Conservation (phyloP, 1,140 invertebrate species). For the Euglossa dilemma region DNA sequence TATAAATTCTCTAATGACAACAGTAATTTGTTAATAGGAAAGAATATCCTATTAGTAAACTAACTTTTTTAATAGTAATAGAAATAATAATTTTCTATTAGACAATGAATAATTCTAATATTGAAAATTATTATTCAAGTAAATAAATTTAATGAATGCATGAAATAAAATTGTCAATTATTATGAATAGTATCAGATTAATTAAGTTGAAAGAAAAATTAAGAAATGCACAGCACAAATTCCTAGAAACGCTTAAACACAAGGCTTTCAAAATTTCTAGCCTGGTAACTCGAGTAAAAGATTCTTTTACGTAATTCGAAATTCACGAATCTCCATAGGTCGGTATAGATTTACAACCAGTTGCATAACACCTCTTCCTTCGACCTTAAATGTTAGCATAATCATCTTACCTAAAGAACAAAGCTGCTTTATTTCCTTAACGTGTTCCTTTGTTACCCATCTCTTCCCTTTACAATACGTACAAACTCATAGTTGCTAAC, state of each 20-base stretch:
- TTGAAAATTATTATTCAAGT: too few species aligned
- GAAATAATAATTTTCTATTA: too few species aligned
- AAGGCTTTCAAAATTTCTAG: neutral
- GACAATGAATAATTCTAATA: too few species aligned
- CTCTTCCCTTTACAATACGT: neutral
- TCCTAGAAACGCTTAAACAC: neutral
- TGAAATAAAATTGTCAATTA: too few species aligned
- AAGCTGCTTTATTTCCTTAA: neutral
- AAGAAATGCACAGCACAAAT: too few species aligned
- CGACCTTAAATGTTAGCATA: neutral
- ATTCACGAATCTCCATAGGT: neutral
- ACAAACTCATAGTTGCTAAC: neutral
- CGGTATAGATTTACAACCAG: slow-evolving; percentile 11
- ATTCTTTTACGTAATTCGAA: neutral
- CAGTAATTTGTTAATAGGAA: too few species aligned
- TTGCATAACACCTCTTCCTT: slow-evolving; percentile 13
- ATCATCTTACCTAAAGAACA: neutral
- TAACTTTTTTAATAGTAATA: too few species aligned
- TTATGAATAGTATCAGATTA: too few species aligned
- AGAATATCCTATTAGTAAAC: too few species aligned
- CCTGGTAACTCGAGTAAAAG: neutral
- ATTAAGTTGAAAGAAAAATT: too few species aligned
- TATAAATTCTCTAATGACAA: too few species aligned
- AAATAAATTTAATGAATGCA: too few species aligned
- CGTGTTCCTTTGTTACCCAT: neutral